These are phyloP conservation scores for Balaenoptera acutorostrata DNA, from an alignment of 2,113 vertebrate genomes.

Conservation along the genomic window DNA sequence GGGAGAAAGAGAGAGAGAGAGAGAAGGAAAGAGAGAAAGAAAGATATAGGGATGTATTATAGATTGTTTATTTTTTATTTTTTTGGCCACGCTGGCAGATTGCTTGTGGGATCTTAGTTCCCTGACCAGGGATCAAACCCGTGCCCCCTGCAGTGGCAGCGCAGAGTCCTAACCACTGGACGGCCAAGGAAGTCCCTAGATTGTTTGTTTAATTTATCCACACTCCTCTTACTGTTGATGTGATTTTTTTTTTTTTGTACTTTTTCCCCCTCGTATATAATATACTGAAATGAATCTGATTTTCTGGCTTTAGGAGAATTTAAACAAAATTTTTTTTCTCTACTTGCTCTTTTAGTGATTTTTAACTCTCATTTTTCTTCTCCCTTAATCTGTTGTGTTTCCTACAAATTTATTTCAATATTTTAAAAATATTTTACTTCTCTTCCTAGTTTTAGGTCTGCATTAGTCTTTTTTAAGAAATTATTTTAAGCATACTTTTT, in stretches of 20 bases:
- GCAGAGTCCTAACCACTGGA: not conserved
- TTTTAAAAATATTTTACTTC: slow-evolving; percentile 19
- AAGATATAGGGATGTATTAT: not conserved
- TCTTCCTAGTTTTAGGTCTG: not conserved
- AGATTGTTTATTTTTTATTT: not conserved
- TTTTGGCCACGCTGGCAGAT: not conserved
- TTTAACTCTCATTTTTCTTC: not conserved
- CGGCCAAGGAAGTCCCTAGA: not conserved
- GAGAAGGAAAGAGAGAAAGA: no score
- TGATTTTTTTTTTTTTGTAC: not conserved
- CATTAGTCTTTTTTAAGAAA: not conserved
- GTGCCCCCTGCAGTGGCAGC: not conserved
- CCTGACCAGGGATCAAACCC: not conserved
- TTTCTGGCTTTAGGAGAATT: slow-evolving; percentile 4
- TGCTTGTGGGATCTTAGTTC: not conserved
- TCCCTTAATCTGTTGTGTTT: not conserved
- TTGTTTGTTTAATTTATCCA: not conserved
- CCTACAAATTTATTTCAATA: slow-evolving; percentile 1
- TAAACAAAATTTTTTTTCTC: not conserved
- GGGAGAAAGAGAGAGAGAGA: no score
- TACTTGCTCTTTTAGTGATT: not conserved
- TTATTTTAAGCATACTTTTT: not conserved
- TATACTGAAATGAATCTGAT: not conserved
- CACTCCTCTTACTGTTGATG: not conserved
- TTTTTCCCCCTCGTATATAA: not conserved